phyloP scores from a whole-genome alignment of 2,888 invertebrate genomes.

The Yponomeuta evonymella region DNA sequence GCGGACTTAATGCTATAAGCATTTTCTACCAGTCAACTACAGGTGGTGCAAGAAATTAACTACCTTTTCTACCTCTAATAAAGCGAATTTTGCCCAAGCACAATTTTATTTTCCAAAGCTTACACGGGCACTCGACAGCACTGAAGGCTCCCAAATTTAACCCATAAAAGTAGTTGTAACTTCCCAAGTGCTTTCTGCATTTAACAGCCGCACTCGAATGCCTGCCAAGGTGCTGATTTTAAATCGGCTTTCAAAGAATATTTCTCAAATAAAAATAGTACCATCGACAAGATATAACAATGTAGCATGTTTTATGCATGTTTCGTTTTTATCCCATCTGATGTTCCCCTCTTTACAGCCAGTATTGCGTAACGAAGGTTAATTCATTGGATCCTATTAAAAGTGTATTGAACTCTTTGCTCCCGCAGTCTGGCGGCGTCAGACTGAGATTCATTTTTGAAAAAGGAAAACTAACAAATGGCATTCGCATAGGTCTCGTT shows the following conservation, averaged over 20 bases:
- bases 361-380: slow-evolving; percentile 1
- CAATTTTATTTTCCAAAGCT: neutral
- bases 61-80: neutral
- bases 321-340: neutral
- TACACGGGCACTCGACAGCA: neutral
- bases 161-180: slow-evolving; percentile 5
- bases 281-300: neutral
- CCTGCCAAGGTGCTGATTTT: slow-evolving; percentile 1
- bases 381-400: neutral
- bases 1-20: too few species aligned
- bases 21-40: too few species aligned
- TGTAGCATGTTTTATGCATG: neutral
- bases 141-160: neutral
- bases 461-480: slow-evolving; percentile 2
- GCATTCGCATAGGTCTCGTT: slow-evolving; percentile 6
- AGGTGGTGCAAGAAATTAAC: too few species aligned
- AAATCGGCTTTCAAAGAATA: neutral
- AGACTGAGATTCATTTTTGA: neutral
- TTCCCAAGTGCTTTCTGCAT: slow-evolving; percentile 3
- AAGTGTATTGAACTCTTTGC: neutral
- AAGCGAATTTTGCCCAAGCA: neutral
- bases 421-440: neutral
- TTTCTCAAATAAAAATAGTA: neutral
- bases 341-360: neutral
- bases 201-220: slow-evolving; percentile 1